Conservation (phyloP, 35 echinoderm and acorn worm genomes). For the Ophioderma brevispina region DNA sequence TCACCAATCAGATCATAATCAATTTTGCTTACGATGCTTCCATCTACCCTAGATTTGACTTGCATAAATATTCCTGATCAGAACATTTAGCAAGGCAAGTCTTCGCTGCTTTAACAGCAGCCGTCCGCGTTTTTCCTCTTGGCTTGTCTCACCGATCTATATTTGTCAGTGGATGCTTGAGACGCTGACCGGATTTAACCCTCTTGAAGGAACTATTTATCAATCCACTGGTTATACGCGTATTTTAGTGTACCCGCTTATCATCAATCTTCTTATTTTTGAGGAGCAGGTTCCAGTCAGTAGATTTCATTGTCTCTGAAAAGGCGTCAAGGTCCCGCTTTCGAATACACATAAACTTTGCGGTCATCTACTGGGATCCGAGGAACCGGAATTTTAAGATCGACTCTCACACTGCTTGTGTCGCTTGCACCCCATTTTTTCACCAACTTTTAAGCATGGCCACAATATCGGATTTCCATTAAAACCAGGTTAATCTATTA, state of each 20-base stretch:
- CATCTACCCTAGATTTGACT: background rate
- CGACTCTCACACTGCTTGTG: conserved; percentile 16
- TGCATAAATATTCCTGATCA: background rate
- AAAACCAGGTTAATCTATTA: conserved; percentile 44
- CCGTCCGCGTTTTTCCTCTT: background rate
- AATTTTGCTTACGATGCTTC: background rate
- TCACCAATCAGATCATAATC: background rate
- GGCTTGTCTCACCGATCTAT: background rate
- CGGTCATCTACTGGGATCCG: conserved; percentile 12
- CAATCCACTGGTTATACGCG: background rate
- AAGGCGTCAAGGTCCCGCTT: conserved; percentile 9
- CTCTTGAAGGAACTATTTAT: background rate
- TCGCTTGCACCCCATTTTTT: conserved; percentile 38
- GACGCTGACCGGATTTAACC: background rate
- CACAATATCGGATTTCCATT: conserved; percentile 11
- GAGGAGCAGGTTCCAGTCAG: background rate
- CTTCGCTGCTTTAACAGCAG: background rate
- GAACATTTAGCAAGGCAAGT: background rate
- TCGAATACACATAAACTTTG: conserved; percentile 33
- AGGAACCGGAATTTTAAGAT: background rate
- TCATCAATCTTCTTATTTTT: background rate
- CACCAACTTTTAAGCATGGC: background rate
- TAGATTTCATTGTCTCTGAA: background rate
- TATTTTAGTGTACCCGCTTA: background rate
- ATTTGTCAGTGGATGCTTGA: background rate